These are phyloP conservation scores for Spilarctia lutea DNA, from an alignment of 2,888 invertebrate genomes.

Conservation along the genomic window DNA sequence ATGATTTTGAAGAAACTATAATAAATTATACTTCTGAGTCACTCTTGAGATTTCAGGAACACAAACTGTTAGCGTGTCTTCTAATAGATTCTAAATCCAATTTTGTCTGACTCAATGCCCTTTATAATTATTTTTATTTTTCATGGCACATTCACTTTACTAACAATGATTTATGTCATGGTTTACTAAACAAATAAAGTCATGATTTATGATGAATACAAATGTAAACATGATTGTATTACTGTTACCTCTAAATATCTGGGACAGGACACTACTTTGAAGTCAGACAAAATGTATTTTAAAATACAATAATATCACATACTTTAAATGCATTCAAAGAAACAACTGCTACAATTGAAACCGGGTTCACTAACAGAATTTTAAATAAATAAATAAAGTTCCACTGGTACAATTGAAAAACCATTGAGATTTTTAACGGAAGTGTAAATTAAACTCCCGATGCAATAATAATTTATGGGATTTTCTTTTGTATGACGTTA, in stretches of 20 bases:
- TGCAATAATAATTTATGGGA: constrained; percentile 86
- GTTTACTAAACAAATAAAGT: constrained; percentile 55
- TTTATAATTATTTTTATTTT: constrained; percentile 61
- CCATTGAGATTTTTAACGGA: constrained; percentile 86
- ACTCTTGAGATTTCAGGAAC: constrained; percentile 72
- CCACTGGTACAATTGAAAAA: constrained; percentile 86
- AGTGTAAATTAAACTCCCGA: constrained; percentile 82
- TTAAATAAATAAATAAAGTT: constrained; percentile 82
- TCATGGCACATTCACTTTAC: constrained; percentile 75
- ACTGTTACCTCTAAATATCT: constrained; percentile 69
- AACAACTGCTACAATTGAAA: constrained; percentile 72
- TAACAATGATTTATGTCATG: constrained; percentile 53
- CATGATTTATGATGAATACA: constrained; percentile 64
- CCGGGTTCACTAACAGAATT: constrained; percentile 71
- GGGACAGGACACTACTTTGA: constrained; percentile 81
- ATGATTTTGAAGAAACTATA: constrained; percentile 84
- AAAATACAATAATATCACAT: constrained; percentile 86
- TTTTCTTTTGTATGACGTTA: constrained; percentile 84
- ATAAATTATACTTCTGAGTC: constrained; percentile 73
- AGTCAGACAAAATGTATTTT: constrained; percentile 85
- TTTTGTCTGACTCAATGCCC: constrained; percentile 84
- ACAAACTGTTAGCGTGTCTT: constrained; percentile 70
- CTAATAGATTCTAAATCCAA: constrained; percentile 72
- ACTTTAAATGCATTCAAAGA: constrained; percentile 85
- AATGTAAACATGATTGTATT: constrained; percentile 71